Base-by-base conservation (phyloP, 2,797 vertebrate genomes). In the Ispidina lecontei region DNA sequence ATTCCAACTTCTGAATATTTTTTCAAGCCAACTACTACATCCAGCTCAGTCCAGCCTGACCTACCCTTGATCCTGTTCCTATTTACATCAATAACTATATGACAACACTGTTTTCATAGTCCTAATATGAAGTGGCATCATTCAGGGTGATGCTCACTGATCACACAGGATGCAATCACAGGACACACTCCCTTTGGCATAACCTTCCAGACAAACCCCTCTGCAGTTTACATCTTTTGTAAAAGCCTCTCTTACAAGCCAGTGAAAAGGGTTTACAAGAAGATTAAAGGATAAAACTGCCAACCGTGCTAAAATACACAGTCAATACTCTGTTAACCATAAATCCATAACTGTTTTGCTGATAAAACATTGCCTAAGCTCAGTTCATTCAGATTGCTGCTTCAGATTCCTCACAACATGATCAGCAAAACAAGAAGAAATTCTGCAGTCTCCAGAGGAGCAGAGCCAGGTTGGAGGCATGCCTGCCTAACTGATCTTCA, bases 261-360 rank as follows among this genome's bases (percentile, higher is more conserved):
- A n/a, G 47, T 56, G 19, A 70, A 91, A 79, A 94, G 56, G 59
- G 41, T 68, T 93, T 94, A 92, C 83, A 88, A 91, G 71, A 37
- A 94, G 94, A 96, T 96, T 93, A 91, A 93, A 94, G 91, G 71
- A 95, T 92, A 88, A 91, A 90, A 68, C 59, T 76, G 80, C 44
- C 67, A 91, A 88, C 73, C 37, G 31, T 8, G 1, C 56, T 82
- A 84, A 86, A 93, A 91, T 54, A 84, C 26, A 10, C 4, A 33
- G 67, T 86, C 29, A 0, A 86, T 96, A 87, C 8, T n/a, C 52
- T 60, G 82, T 49, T 94, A 95, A 91, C 44, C 70, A 84, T 60
- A 91, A 94, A 95, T 95, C 89, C 76, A 76, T 94, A 90, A 76
- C 56, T 70, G 19, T 86, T 95, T 84, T 91, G 91, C 87, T 95